Conservation (phyloP, 2,888 invertebrate genomes). For the Eutolmus rufibarbis region DNA sequence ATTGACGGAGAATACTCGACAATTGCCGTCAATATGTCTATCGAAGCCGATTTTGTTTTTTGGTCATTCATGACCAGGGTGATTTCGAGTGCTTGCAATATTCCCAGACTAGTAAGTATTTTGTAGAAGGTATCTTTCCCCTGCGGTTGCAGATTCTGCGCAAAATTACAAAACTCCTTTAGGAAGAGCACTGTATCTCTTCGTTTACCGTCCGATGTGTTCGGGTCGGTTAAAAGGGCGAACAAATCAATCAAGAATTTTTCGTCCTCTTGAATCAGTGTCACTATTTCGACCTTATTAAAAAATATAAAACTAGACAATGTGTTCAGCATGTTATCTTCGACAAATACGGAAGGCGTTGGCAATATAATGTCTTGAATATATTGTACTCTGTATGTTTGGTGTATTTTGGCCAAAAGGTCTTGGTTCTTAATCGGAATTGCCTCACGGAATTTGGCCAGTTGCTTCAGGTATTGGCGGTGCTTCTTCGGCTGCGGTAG, state of each 20-base stretch:
- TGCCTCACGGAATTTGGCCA: conserved; percentile 90
- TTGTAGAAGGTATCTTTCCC: conserved; percentile 98
- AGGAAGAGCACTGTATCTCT: conserved; percentile 96
- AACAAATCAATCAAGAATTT: conserved; percentile 95
- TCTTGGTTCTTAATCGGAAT: conserved; percentile 96
- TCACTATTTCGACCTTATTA: conserved; percentile 99
- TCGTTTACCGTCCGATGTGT: conserved; percentile 82
- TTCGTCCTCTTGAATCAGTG: conserved; percentile 96
- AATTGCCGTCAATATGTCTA: conserved; percentile 97
- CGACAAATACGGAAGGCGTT: conserved; percentile 98
- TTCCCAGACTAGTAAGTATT: conserved; percentile 86
- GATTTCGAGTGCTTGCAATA: conserved; percentile 88
- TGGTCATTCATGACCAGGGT: conserved; percentile 90
- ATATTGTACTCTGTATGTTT: conserved; percentile 99
- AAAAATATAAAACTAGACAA: conserved; percentile 99
- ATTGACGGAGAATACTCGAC: conserved; percentile 98
- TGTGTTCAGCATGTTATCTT: conserved; percentile 97
- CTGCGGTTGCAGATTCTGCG: conserved; percentile 96
- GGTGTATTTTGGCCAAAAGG: conserved; percentile 97
- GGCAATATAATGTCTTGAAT: conserved; percentile 99
- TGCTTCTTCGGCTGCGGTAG: conserved; percentile 87
- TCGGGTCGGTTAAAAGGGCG: conserved; percentile 87
- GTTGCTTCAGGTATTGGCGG: conserved; percentile 92
- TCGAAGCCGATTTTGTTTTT: conserved; percentile 94
- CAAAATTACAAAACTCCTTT: conserved; percentile 99